A percentile compares a stretch with the other conserved stretches of the same genome.
Evolutionary conservation across 2,888 invertebrate genomes (phyloP).

Genomic region (Nomada fucata): DNA sequence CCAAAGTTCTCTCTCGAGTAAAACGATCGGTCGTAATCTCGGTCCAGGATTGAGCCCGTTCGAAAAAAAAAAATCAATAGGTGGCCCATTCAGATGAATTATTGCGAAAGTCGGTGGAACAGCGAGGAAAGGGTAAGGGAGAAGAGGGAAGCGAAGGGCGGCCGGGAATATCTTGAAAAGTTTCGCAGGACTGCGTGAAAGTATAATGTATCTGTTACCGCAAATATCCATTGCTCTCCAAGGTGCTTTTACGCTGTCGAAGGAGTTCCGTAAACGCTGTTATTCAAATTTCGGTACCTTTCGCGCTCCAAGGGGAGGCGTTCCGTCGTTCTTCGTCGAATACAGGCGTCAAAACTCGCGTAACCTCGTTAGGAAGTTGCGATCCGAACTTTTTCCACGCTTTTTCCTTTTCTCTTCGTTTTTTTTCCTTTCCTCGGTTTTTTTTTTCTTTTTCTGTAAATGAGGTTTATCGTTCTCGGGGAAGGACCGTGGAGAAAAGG

Average conservation of each 20-base stretch:
- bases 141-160: background rate
- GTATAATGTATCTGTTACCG: conserved; percentile 59
- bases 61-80: conserved; percentile 30
- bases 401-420: conserved; percentile 11
- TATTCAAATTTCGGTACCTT: conserved; percentile 57
- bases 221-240: conserved; percentile 57
- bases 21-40: conserved; percentile 15
- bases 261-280: conserved; percentile 53
- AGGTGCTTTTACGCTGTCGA: conserved; percentile 46
- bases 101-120: conserved; percentile 31
- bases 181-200: conserved; percentile 49
- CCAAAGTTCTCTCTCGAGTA: too few relatives aligned
- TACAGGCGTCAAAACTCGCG: conserved; percentile 37
- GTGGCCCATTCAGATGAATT: conserved; percentile 19
- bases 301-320: conserved; percentile 26
- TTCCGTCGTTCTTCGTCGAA: conserved; percentile 10
- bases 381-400: conserved; percentile 39
- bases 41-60: background rate
- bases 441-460: background rate
- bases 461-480: conserved; percentile 31
- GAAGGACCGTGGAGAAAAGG: background rate
- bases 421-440: too few relatives aligned
- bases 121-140: background rate
- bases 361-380: conserved; percentile 47
- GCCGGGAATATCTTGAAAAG: conserved; percentile 38